Evolutionary conservation across 1,140 invertebrate species (phyloP).

Genomic region (Tigriopus japonicus): DNA sequence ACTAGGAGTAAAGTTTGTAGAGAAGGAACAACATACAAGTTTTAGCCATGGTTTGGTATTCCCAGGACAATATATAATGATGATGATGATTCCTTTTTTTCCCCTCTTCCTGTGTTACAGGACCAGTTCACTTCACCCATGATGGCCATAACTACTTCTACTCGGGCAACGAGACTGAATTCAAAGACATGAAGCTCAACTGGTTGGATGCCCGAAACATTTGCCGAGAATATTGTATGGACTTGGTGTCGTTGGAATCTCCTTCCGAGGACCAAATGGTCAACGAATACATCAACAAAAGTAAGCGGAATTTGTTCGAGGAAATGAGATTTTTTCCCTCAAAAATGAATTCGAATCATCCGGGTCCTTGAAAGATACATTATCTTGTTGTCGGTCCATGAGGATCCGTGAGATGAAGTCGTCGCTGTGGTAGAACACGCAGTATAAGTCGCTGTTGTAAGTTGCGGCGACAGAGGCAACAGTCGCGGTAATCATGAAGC

Average conservation of each 20-base stretch:
- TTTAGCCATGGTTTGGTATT: neutral
- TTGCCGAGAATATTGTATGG: conserved; percentile 80
- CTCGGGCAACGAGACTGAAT: conserved; percentile 40
- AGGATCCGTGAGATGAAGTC: neutral
- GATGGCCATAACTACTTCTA: conserved; percentile 72
- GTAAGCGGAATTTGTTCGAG: conserved; percentile 32
- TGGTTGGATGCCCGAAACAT: conserved; percentile 75
- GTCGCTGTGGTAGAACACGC: neutral
- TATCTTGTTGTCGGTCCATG: neutral
- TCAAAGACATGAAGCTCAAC: conserved; percentile 34
- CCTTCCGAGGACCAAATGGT: conserved; percentile 75
- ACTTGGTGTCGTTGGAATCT: conserved; percentile 63
- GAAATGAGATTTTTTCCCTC: neutral
- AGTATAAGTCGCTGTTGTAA: neutral
- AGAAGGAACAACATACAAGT: neutral
- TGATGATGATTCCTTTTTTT: neutral
- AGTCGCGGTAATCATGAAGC: too few species aligned
- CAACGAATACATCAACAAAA: conserved; percentile 57
- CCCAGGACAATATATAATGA: neutral
- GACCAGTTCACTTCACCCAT: conserved; percentile 71
- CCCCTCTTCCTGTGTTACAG: conserved; percentile 31
- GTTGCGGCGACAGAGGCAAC: too few species aligned
- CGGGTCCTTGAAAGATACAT: neutral
- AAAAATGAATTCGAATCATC: neutral
- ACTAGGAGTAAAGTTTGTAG: neutral